These are phyloP conservation scores for Oscheius sp. DNA, from an alignment of 2,888 invertebrate species.

Conservation along the genomic window DNA sequence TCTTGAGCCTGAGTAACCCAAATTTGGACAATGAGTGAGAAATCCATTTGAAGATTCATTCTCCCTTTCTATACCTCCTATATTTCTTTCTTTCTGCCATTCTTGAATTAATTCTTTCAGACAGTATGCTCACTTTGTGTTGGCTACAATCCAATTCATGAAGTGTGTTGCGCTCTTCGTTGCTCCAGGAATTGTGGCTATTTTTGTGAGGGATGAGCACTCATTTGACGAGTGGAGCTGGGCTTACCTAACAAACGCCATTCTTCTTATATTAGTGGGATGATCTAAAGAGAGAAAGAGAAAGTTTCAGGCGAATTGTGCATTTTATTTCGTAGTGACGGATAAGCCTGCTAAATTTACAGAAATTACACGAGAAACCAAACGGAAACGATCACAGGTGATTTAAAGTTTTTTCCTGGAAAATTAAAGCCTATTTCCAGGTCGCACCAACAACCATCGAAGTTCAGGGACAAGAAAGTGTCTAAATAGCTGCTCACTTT, in stretches of 20 bases:
- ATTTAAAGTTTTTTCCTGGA: background rate
- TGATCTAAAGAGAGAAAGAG: background rate
- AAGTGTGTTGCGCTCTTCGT: slow-evolving; percentile 63
- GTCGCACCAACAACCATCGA: background rate
- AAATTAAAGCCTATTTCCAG: background rate
- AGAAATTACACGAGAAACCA: slow-evolving; percentile 45
- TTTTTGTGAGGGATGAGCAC: slow-evolving; percentile 23
- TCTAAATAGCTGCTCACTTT: too few relatives aligned
- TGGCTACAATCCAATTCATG: slow-evolving; percentile 40
- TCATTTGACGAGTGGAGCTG: slow-evolving; percentile 40
- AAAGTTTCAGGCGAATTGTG: slow-evolving; percentile 49
- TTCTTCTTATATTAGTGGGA: slow-evolving; percentile 41
- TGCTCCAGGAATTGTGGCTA: slow-evolving; percentile 56
- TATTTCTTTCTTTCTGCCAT: background rate
- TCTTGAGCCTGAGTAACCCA: too few relatives aligned
- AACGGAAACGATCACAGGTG: slow-evolving; percentile 1
- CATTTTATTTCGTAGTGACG: slow-evolving; percentile 54
- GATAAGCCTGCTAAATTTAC: slow-evolving; percentile 59
- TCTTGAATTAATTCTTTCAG: background rate
- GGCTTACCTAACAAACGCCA: slow-evolving; percentile 48
- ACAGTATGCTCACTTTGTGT: slow-evolving; percentile 17
- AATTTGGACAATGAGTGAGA: too few relatives aligned
- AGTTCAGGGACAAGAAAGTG: too few relatives aligned
- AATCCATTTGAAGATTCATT: too few relatives aligned
- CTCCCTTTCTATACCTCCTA: too few relatives aligned